phyloP scores from a whole-genome alignment of 2,113 vertebrate species.

The Amazona vittata region DNA sequence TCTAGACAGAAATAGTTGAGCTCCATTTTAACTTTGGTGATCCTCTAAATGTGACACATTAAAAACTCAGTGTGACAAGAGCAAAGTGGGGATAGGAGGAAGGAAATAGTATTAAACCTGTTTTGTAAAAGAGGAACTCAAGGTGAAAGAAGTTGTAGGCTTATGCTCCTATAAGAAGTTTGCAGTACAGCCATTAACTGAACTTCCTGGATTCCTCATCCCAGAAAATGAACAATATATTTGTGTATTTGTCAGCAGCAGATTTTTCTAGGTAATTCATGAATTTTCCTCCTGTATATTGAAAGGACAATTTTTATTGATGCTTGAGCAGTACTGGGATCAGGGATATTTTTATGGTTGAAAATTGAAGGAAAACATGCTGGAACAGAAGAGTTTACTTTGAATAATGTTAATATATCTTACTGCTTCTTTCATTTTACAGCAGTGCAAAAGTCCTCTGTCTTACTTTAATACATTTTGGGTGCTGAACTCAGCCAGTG shows the following conservation, averaged over 20 bases:
- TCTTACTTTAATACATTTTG: not conserved
- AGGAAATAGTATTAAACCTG: not conserved
- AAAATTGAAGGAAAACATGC: not conserved
- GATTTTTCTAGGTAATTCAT: constrained; percentile 15
- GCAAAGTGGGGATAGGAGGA: not conserved
- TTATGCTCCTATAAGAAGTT: not conserved
- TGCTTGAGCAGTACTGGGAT: not conserved
- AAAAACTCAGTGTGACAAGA: not conserved
- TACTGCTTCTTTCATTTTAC: not conserved
- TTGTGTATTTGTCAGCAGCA: not conserved
- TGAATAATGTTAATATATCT: not conserved
- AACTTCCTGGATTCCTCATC: not conserved
- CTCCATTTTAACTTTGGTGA: not conserved
- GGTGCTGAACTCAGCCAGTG: not conserved
- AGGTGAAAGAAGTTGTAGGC: not conserved
- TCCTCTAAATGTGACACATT: not conserved
- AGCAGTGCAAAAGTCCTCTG: not conserved
- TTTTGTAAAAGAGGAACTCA: not conserved
- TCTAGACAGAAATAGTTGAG: not conserved
- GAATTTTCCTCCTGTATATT: not conserved
- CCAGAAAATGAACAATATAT: not conserved
- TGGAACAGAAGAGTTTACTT: not conserved
- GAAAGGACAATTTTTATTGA: constrained; percentile 1
- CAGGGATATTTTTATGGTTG: not conserved
- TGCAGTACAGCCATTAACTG: not conserved